Base-by-base conservation (phyloP, 2,888 invertebrate genomes). In the Drosophila meridionalis region DNA sequence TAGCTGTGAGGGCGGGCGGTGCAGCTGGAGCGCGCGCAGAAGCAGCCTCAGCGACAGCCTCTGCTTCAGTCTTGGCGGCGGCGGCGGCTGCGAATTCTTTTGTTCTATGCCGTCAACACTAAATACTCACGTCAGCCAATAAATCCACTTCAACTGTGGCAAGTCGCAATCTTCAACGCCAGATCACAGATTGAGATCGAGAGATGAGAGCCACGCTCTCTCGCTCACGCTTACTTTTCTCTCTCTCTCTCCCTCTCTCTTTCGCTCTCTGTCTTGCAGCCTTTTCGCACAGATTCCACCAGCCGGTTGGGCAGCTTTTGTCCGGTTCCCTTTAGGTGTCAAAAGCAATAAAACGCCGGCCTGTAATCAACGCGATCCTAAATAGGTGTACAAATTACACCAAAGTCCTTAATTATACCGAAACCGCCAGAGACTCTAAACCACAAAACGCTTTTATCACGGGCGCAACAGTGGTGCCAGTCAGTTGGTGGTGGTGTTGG, bases 331-430 rank as follows among this genome's bases (percentile, higher is more conserved):
- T 93, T 92, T 93, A 93, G 93, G 93, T 93, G 93, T 93, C 92
- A 93, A 93, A 90, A 91, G 92, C 92, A 93, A 93, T 93, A 92
- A 92, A 90, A 90, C 90, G 93, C 93, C 93, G 93, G 92, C 91
- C 93, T 93, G 91, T 93, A 93, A 93, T 93, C 93, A 93, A 92
- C 92, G 92, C 92, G 92, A 92, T 92, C 91, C 92, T 93, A 92
- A 93, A 93, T 93, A 93, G 92, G 92, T 91, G 92, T 92, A 92
- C 93, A 92, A 93, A 93, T 92, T 92, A 92, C 90, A 90, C 87
- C 91, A 90, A 91, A 91, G 92, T 92, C 93, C 93, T 93, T 93
- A 93, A 93, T 93, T 92, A 93, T 93, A 87, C 90, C 90, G 89
- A 91, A 91, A 90, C 92, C 92, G 92, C 91, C 92, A 90, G 57